A percentile compares a stretch with the other conserved stretches of the same genome.
Evolutionary conservation across 2,888 invertebrate genomes (phyloP).

Genomic region (Boloria selene): DNA sequence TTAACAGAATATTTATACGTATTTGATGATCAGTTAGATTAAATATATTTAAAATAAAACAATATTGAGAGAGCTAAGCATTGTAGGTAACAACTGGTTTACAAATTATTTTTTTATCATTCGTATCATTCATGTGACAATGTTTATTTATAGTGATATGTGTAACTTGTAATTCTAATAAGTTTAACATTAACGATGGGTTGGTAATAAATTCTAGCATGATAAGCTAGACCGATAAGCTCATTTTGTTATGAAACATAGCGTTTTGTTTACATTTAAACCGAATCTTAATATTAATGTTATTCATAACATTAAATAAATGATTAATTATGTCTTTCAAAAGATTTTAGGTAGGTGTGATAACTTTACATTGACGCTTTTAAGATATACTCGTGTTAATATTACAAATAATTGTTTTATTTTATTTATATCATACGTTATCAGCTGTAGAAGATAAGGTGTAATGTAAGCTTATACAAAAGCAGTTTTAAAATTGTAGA

Average conservation of each 20-base stretch:
- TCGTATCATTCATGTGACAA: background rate
- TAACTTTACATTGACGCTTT: background rate
- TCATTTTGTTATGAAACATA: constrained; percentile 33
- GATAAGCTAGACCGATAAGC: constrained; percentile 31
- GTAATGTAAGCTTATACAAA: too few species aligned
- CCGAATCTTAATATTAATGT: constrained; percentile 11
- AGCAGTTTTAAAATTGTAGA: too few species aligned
- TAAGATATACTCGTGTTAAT: too few species aligned
- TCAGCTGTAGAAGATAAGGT: too few species aligned
- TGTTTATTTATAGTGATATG: constrained; percentile 1
- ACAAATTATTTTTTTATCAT: background rate
- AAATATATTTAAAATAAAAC: too few species aligned
- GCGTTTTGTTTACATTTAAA: constrained; percentile 26
- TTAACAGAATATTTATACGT: too few species aligned
- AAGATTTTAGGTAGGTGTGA: background rate
- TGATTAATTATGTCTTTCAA: background rate
- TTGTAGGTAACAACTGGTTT: background rate
- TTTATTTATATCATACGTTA: too few species aligned
- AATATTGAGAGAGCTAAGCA: too few species aligned
- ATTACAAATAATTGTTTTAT: too few species aligned
- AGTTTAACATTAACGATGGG: constrained; percentile 27
- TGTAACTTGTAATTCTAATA: constrained; percentile 19
- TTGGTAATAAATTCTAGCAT: constrained; percentile 29
- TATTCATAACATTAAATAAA: constrained; percentile 12
- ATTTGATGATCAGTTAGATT: too few species aligned